Base-by-base conservation (phyloP, 2,113 vertebrate genomes). In the Blennius ocellaris region DNA sequence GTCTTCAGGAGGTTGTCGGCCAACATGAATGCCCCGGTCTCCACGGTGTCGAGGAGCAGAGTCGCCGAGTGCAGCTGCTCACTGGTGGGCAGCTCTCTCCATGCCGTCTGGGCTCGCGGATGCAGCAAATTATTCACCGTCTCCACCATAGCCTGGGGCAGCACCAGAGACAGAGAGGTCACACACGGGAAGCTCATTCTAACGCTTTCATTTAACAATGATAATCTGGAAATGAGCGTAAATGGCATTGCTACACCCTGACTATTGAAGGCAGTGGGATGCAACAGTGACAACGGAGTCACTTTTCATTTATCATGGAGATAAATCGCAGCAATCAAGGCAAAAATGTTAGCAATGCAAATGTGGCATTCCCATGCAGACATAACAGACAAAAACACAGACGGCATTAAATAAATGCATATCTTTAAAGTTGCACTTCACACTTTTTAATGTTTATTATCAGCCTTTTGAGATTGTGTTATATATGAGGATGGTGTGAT, bases 1-100 rank as follows among this genome's bases (percentile, higher is more conserved):
- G 97, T 97, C 94, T 99, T 99, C 81, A 99, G 93, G 80, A 99
- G 96, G 94, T 99, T 99, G 91, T 99, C 98, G 1, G 98, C 98
- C 79, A 99, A 91, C 92, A 99, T 97, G 6, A 99, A 99, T 73
- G 97, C 97, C 1, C 97, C 98, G 17, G 97, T 96, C 82, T 99
- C 98, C 90, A 99, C 97, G 0, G 97, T 99, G 93, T 99, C 96
- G 0, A 99, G 94, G 49, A 99, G 80, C 94, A 97, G 95, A 75
- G 98, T 99, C 74, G 98, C 98, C 2, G 97, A 97, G 0, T 96
- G 96, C n/a, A 97, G 94, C 83, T 99, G 98, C 80, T 97, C 97
- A 0, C 92, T 95, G 1, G 94, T 94, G 2, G 96, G 93, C 85
- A 99, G 92, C 84, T 97, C 97, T 81, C 92, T 93, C 98, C 97